Base-by-base conservation (phyloP, 2,113 vertebrate species). In the Oxyura jamaicensis region DNA sequence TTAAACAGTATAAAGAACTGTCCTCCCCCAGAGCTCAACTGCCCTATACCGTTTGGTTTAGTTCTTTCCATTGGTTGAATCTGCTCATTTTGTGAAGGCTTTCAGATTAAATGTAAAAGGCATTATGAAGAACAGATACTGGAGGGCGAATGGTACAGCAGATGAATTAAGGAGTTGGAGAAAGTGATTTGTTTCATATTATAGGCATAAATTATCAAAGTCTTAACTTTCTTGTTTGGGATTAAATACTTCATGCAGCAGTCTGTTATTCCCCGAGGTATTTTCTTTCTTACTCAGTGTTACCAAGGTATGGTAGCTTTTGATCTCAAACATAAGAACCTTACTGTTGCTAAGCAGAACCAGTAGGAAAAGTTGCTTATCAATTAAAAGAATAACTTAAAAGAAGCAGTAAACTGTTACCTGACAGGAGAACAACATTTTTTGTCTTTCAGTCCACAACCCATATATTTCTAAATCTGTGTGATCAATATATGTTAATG, bases 251-350 rank as follows among this genome's bases (percentile, higher is more conserved):
- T 88, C 13, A 33, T 14, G 6, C 29, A 65, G 48, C 39, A 78
- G 44, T 66, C 20, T 86, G 39, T 92, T 88, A 75, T 14, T 11
- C 60, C 44, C 10, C 55, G 31, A 53, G 42, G 23, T 88, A 62
- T 86, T 95, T 92, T 90, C 69, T 50, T 94, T 95, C 80, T 96
- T 92, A 96, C 66, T 95, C 48, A 83, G 22, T 73, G 74, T 82
- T 86, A 59, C 78, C 41, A 85, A 82, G 83, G 83, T 79, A 81
- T 93, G 88, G 76, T 65, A 73, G 42, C 52, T 28, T 81, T 93
- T 81, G 92, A 62, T 77, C 59, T 91, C 59, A 78, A 56, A 58
- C 39, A 3, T 21, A 68, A 65, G 23, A 41, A 15, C 77, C n/a
- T 78, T 25, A 26, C 66, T 83, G 35, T 33, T 78, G 44, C 58